Evolutionary conservation across 2,113 vertebrate genomes (phyloP).

Genomic region (Brachionichthys hirsutus): DNA sequence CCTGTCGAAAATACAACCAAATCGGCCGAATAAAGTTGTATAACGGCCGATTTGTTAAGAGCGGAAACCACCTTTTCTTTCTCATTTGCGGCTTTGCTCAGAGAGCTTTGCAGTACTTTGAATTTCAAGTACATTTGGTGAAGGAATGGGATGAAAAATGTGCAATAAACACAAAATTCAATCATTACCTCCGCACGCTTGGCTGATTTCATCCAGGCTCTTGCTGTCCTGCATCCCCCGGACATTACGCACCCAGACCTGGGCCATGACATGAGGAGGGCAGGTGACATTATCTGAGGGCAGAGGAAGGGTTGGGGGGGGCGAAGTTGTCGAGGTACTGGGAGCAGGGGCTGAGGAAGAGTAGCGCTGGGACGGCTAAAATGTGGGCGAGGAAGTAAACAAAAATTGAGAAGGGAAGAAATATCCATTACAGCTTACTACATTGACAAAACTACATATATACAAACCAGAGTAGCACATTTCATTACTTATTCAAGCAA

Average conservation of each 20-base stretch:
- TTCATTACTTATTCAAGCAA: not conserved
- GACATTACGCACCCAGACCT: conserved; percentile 78
- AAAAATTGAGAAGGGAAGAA: not conserved
- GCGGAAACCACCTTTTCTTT: no score
- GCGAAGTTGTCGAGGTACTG: conserved; percentile 56
- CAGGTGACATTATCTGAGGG: conserved; percentile 65
- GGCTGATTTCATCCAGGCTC: conserved; percentile 88
- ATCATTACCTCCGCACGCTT: conserved; percentile 68
- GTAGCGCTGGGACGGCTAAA: conserved; percentile 58
- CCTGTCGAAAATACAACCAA: conserved; percentile 32
- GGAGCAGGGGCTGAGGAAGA: conserved; percentile 68
- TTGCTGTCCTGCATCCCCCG: conserved; percentile 86
- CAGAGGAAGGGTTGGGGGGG: conserved; percentile 44
- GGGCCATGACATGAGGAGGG: conserved; percentile 81
- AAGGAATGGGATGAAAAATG: not conserved
- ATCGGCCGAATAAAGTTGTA: not conserved
- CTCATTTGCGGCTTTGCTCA: not conserved
- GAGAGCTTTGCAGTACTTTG: not conserved
- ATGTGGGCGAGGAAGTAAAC: not conserved
- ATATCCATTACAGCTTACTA: conserved; percentile 1
- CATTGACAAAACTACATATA: not conserved
- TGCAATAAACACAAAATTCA: not conserved
- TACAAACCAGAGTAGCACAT: no score
- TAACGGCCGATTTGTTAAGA: not conserved
- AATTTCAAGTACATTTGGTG: not conserved